Evolutionary conservation across 23 tunicate genomes (phyloP), one percentile per base, ranked within the genome.

Genomic region (Aplidium turbinatum): DNA sequence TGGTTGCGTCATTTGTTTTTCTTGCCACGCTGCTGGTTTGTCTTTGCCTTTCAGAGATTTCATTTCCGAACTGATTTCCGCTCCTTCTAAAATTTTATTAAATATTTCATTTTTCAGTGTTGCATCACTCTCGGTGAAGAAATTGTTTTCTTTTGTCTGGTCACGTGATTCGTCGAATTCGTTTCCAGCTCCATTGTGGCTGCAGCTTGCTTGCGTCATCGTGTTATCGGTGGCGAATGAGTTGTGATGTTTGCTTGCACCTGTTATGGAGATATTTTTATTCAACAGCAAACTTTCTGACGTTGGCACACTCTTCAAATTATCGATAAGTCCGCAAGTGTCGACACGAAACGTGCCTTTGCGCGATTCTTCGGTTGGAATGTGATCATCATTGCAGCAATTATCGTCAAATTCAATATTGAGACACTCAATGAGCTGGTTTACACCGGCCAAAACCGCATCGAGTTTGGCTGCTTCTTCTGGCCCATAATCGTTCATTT

Each of bases 1-100:
- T 23, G 22, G 48, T 18, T 65, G 48, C 72, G 72, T 65, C 72
- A 65, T 65, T 65, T 65, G 72, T 65, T 65, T 65, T 19, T 65
- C 22, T n/a, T n/a, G n/a, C 50, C 11, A 4, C 3, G 3, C 28
- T 38, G 27, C 36, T 28, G 67, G 7, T 16, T 60, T 13, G 35
- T 60, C 6, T n/a, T 60, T 30, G 7, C 7, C 31, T 4, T 35
- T 38, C 38, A 28, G 11, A 60, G 35, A 26, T 3, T n/a, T 26
- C 31, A 16, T n/a, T 29, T 60, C 21, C 24, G 31, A 23, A 6
- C n/a, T n/a, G 35, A 5, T 38, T 60, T 60, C 67, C 35, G 67
- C 7, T 60, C 36, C 36, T 29, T 4, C 13, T 9, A 11, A 16
- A 5, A n/a, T 4, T 6, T 26, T 60, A 60, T 60, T 29, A 60